Percentiles rank a stretch among this genome's conserved stretches.
Evolutionary conservation across 2,797 vertebrate species (phyloP).

Genomic region (Morus bassanus): DNA sequence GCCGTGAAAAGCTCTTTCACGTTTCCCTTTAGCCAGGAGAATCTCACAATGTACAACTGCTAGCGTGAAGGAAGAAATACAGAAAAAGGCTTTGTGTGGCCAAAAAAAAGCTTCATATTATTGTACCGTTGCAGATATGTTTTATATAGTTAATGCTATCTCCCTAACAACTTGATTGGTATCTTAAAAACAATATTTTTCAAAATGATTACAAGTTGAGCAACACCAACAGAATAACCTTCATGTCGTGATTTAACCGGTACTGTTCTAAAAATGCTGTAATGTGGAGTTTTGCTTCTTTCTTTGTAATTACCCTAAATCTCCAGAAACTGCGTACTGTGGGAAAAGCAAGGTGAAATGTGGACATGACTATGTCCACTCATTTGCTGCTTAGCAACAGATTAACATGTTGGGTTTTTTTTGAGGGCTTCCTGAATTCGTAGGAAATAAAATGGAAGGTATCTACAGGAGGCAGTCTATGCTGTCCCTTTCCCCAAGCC

Average conservation of each 20-base stretch:
- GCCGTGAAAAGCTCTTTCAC: constrained; percentile 24
- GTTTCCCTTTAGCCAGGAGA: constrained; percentile 22
- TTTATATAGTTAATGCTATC: neutral
- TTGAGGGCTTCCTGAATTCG: neutral
- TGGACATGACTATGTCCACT: neutral
- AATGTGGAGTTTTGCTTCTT: neutral
- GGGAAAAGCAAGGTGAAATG: neutral
- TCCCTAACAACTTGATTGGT: neutral
- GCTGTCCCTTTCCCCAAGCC: neutral
- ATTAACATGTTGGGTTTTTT: neutral
- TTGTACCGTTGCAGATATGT: neutral
- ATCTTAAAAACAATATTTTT: neutral
- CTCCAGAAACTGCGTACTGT: neutral
- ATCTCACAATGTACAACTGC: neutral
- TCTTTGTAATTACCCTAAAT: neutral
- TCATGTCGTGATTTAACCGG: neutral
- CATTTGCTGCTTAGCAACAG: neutral
- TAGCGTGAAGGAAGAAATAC: neutral
- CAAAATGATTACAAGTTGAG: neutral
- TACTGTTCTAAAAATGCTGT: neutral
- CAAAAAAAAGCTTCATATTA: neutral
- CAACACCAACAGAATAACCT: neutral
- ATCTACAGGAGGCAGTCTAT: neutral
- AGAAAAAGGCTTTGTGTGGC: neutral
- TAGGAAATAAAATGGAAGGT: neutral